Conservation (phyloP, 2,888 invertebrate genomes). For the Tanaodytes sp. region DNA sequence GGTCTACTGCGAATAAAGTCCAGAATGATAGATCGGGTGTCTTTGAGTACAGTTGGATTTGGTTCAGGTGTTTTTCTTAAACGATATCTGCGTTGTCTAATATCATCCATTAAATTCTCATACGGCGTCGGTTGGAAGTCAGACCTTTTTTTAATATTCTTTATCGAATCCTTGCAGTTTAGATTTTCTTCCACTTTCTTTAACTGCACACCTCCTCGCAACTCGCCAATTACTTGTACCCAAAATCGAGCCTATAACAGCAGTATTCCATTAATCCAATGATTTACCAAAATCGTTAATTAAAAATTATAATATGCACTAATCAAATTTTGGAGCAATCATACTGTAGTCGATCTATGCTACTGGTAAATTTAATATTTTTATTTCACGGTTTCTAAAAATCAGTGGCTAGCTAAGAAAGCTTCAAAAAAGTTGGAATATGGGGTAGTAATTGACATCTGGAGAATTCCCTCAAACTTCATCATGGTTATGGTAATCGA, state of each 20-base stretch:
- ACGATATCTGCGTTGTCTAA: constrained; percentile 90
- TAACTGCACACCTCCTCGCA: constrained; percentile 92
- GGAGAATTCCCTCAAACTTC: too few species aligned
- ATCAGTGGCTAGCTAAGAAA: too few species aligned
- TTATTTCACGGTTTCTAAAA: too few species aligned
- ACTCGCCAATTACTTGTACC: constrained; percentile 94
- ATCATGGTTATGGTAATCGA: too few species aligned
- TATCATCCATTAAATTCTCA: constrained; percentile 97
- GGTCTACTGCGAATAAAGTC: constrained; percentile 95
- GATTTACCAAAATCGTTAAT: too few species aligned
- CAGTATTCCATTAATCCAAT: too few species aligned
- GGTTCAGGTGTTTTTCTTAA: constrained; percentile 87
- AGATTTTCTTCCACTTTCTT: constrained; percentile 80
- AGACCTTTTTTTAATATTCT: constrained; percentile 82
- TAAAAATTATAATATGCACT: too few species aligned
- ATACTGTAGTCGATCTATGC: too few species aligned
- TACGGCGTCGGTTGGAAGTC: constrained; percentile 97
- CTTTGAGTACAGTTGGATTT: constrained; percentile 82
- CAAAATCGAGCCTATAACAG: constrained; percentile 97
- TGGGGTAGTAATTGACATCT: too few species aligned
- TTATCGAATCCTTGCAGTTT: constrained; percentile 68
- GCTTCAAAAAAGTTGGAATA: too few species aligned
- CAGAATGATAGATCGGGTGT: constrained; percentile 89
- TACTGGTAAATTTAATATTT: too few species aligned
- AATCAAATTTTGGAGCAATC: too few species aligned